Evolutionary conservation across 2,888 invertebrate species (phyloP).

Genomic region (Cataglyphis altisquamis): DNA sequence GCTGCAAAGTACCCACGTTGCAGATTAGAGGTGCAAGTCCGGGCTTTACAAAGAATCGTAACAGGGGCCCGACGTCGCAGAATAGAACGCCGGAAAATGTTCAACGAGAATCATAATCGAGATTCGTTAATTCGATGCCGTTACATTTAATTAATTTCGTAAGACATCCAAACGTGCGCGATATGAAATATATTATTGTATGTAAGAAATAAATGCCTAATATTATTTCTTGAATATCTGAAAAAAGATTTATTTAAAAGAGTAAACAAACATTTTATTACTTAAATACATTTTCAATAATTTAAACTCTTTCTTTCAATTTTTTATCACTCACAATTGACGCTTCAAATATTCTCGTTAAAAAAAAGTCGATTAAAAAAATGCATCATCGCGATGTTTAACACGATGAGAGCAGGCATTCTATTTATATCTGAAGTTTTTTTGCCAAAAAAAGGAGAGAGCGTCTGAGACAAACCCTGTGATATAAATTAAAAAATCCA

Average conservation of each 20-base stretch:
- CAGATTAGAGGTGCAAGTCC: conserved; percentile 47
- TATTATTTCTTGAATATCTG: background rate
- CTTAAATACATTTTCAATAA: background rate
- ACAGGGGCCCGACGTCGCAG: conserved; percentile 31
- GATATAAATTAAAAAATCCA: conserved; percentile 33
- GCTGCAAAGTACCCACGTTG: conserved; percentile 65
- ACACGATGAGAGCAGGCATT: background rate
- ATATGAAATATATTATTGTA: background rate
- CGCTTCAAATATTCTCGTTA: background rate
- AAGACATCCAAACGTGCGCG: too few species aligned
- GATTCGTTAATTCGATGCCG: background rate
- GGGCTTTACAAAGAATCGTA: conserved; percentile 13
- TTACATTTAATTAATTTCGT: background rate
- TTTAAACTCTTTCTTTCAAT: background rate
- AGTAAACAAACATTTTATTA: conserved; percentile 12
- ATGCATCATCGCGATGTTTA: conserved; percentile 14
- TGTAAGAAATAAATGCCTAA: background rate
- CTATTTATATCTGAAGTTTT: background rate
- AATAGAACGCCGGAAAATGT: conserved; percentile 38
- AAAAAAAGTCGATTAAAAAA: conserved; percentile 24
- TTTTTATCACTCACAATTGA: background rate
- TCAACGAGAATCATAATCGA: background rate
- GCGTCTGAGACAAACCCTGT: conserved; percentile 14
- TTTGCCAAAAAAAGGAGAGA: background rate
- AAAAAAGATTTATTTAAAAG: background rate